Evolutionary conservation across 2,113 vertebrate species (phyloP).

Genomic region (Bujurquina vittata): DNA sequence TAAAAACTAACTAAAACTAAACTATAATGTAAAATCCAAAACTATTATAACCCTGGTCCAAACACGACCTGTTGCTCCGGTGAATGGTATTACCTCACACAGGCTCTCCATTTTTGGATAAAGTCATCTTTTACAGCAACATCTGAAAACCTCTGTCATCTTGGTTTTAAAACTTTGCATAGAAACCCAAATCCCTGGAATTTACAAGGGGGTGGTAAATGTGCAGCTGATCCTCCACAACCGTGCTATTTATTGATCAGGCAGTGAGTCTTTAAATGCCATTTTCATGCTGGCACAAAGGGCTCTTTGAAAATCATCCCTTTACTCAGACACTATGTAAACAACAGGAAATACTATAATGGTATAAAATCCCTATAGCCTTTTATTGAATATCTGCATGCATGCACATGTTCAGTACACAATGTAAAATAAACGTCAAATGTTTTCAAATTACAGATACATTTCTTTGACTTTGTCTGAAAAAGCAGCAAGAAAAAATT

Average conservation of each 20-base stretch:
- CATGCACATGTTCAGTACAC: not conserved
- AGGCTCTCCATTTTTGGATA: conserved; percentile 21
- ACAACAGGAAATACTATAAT: not conserved
- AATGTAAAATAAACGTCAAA: not conserved
- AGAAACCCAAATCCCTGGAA: conserved; percentile 71
- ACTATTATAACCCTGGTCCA: no score
- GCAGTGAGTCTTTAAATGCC: conserved; percentile 32
- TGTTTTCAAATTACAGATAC: rapidly evolving
- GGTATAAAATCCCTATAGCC: not conserved
- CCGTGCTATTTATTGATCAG: conserved; percentile 65
- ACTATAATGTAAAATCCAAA: no score
- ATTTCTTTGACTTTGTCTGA: not conserved
- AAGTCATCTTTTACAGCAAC: conserved; percentile 39
- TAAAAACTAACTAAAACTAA: no score
- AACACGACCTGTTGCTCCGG: not conserved
- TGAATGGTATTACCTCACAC: conserved; percentile 33
- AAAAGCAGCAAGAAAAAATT: rapidly evolving
- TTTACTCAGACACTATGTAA: not conserved
- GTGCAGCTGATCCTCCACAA: conserved; percentile 47
- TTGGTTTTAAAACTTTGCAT: conserved; percentile 43
- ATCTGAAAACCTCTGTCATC: conserved; percentile 55
- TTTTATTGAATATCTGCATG: no score
- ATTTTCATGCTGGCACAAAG: conserved; percentile 35
- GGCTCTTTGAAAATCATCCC: not conserved
- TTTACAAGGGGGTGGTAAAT: conserved; percentile 68